Evolutionary conservation across 2,888 invertebrate genomes (phyloP).

Genomic region (Agrotis clavis): DNA sequence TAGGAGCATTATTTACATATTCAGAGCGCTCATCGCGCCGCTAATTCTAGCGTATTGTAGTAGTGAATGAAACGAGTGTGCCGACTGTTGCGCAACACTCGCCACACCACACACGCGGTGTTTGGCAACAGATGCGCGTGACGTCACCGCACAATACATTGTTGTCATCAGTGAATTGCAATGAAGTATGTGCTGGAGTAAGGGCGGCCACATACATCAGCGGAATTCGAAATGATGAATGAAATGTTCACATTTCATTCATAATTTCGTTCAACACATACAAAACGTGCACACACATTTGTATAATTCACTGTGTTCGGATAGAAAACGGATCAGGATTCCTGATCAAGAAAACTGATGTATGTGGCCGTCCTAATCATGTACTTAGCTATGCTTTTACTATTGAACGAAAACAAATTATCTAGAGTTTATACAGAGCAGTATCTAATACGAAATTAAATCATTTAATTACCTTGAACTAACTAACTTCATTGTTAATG

Average conservation of each 20-base stretch:
- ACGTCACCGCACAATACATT: conserved; percentile 43
- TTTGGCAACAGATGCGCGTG: conserved; percentile 31
- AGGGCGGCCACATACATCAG: no score
- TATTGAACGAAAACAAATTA: conserved; percentile 1
- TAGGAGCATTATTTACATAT: conserved; percentile 57
- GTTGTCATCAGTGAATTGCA: conserved; percentile 29
- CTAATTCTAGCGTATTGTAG: conserved; percentile 26
- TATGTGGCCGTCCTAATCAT: no score
- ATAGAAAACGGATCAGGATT: no score
- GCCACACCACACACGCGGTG: conserved; percentile 4
- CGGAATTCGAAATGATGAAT: no score
- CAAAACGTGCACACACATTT: no score
- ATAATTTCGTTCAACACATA: no score
- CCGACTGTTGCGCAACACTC: conserved; percentile 49
- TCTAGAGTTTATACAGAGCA: background rate
- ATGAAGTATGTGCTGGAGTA: conserved; percentile 26
- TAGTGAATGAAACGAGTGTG: conserved; percentile 46
- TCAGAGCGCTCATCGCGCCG: conserved; percentile 31
- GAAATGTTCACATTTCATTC: no score
- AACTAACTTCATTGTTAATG: background rate
- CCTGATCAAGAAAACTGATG: no score
- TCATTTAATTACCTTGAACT: background rate
- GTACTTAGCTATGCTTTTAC: conserved; percentile 3
- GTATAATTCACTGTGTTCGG: no score
- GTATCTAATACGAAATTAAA: background rate